phyloP scores from a whole-genome alignment of 1,140 invertebrate species.

The Phymorhynchus buccinoides region DNA sequence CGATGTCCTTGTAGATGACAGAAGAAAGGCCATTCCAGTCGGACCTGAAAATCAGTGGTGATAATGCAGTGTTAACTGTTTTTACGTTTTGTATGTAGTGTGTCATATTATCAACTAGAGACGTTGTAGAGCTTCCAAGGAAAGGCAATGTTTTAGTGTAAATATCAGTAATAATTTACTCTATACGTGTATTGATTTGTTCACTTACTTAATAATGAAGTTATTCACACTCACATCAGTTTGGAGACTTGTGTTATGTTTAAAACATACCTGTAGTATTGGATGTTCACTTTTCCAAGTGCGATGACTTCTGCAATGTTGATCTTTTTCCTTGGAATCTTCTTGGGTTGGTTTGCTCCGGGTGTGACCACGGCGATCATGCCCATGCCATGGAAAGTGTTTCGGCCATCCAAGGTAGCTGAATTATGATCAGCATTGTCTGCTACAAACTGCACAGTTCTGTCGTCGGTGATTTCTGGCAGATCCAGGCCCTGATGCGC shows the following conservation, averaged over 20 bases:
- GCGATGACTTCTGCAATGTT: constrained; percentile 25
- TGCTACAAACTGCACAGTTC: constrained; percentile 47
- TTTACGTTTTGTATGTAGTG: too few species aligned
- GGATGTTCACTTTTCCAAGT: constrained; percentile 43
- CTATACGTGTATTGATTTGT: too few species aligned
- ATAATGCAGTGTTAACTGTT: too few species aligned
- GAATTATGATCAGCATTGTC: constrained; percentile 52
- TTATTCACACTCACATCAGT: too few species aligned
- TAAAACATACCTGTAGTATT: not conserved
- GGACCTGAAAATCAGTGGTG: not conserved
- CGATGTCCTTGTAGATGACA: not conserved
- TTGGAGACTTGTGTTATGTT: too few species aligned
- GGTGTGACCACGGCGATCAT: constrained; percentile 48
- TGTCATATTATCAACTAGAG: too few species aligned
- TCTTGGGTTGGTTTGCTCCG: not conserved
- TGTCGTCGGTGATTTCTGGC: too few species aligned
- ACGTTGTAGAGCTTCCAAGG: too few species aligned
- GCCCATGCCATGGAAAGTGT: constrained; percentile 54
- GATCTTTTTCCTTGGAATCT: not conserved
- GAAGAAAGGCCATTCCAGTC: not conserved
- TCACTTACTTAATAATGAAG: too few species aligned
- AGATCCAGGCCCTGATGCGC: too few species aligned
- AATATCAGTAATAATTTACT: too few species aligned
- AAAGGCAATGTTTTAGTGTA: too few species aligned
- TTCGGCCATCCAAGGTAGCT: constrained; percentile 44